Evolutionary conservation across 2,113 vertebrate species (phyloP), one percentile per base, ranked within the genome.

Genomic region (Thalassoma bifasciatum): DNA sequence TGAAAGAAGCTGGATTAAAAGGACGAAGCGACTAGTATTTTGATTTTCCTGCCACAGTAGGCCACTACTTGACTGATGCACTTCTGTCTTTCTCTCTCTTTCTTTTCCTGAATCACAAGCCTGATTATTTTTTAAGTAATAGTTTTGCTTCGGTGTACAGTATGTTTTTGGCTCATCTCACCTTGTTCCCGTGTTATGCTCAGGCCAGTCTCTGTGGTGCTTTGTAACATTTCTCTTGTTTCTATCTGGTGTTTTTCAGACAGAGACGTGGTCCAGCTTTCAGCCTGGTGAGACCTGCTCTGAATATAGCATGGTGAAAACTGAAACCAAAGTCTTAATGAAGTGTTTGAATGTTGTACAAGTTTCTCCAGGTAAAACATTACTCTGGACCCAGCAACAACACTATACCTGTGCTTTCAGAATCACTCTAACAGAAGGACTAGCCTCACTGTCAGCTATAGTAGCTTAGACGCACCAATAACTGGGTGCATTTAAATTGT

Each of bases 321-420:
- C 70, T 86, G 72, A 94, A 92, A 93, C 92, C 94, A 94, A 95
- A 95, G 91, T 84, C 77, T 87, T 87, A 81, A 91, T 87, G 81
- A 77, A 67, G 69, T 86, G 80, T 91, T 92, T 92, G 82, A 92
- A 88, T 91, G 61, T 89, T 92, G 88, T 93, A 84, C 62, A 81
- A 86, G 86, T 71, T 38, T 82, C 77, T 94, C 93, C 92, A 80
- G 93, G 91, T 93, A 87, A 91, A 78, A 21, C 88, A 92, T 86
- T 92, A 92, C 92, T 89, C 89, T 93, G 94, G 93, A 93, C 94
- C 94, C 94, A 95, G 93, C 94, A 94, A 94, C 94, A 86, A 93
- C 89, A 90, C 88, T 84, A 93, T 95, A 95, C 94, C 94, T 95
- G 92, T 92, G 81, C 82, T 92, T 90, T 92, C 77, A 86, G 80